These are phyloP conservation scores for Eilema griseolum DNA, from an alignment of 2,888 invertebrate genomes.

Conservation along the genomic window DNA sequence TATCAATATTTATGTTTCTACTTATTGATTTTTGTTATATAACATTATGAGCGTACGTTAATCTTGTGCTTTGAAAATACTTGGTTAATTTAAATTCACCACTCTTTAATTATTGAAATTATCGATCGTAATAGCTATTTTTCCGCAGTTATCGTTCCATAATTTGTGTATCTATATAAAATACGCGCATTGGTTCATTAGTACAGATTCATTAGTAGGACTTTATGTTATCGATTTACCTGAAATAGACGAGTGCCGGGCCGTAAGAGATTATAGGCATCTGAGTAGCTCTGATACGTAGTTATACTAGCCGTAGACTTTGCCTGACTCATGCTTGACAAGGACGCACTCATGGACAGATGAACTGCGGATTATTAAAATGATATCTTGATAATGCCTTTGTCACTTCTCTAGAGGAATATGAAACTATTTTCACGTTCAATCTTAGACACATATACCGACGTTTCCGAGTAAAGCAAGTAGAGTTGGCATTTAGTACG, in stretches of 20 bases:
- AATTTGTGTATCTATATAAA: too few species aligned
- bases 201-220: constrained; percentile 17
- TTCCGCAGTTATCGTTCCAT: too few species aligned
- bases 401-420: neutral
- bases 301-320: constrained; percentile 69
- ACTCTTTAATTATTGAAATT: too few species aligned
- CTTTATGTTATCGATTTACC: constrained; percentile 56
- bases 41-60: too few species aligned
- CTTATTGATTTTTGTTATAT: too few species aligned
- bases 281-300: constrained; percentile 68
- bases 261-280: constrained; percentile 65
- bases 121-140: neutral
- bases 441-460: neutral
- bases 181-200: constrained; percentile 1
- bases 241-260: constrained; percentile 75
- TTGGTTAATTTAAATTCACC: too few species aligned
- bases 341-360: constrained; percentile 58
- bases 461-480: too few species aligned
- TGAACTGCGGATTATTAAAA: constrained; percentile 42
- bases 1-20: neutral
- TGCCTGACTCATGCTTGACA: constrained; percentile 72
- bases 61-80: too few species aligned
- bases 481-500: too few species aligned
- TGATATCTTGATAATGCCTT: neutral
- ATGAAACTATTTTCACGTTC: neutral